Conservation (phyloP, 2,797 vertebrate species). For the Dicrostonyx torquatus region DNA sequence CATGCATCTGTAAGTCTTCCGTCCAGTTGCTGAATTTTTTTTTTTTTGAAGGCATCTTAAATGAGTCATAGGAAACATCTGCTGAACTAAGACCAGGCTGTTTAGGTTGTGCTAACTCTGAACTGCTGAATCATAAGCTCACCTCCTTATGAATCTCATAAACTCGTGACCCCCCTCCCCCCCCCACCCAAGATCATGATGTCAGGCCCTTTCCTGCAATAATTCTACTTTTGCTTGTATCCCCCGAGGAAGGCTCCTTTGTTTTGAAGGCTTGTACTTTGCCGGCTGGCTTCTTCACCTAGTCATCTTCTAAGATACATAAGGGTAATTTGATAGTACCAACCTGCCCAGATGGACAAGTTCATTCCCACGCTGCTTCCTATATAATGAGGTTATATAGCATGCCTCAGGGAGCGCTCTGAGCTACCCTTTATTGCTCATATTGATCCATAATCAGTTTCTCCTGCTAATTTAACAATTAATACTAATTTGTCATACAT, state of each 20-base stretch:
- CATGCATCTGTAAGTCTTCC: background rate
- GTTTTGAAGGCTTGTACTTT: background rate
- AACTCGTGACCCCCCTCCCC: background rate
- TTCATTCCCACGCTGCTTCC: background rate
- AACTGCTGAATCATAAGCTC: slow-evolving; percentile 41
- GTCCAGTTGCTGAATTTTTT: slow-evolving; percentile 3
- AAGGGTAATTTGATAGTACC: background rate
- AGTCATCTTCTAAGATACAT: background rate
- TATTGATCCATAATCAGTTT: slow-evolving; percentile 20
- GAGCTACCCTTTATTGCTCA: background rate
- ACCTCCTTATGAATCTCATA: slow-evolving; percentile 13
- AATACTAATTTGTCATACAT: slow-evolving; percentile 4
- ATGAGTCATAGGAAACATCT: slow-evolving; percentile 35
- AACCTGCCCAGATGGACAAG: background rate
- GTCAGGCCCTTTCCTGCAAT: background rate
- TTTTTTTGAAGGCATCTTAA: slow-evolving; percentile 25
- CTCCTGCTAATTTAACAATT: background rate
- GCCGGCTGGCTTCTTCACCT: background rate
- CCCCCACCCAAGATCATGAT: too few species aligned
- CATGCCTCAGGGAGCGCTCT: background rate
- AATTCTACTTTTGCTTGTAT: slow-evolving; percentile 25
- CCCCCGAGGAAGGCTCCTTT: background rate
- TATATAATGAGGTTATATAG: background rate
- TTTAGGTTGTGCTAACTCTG: slow-evolving; percentile 45
- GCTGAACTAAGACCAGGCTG: slow-evolving; percentile 1